Evolutionary conservation across 2,888 invertebrate genomes (phyloP).

Genomic region (Dynastes tityus): DNA sequence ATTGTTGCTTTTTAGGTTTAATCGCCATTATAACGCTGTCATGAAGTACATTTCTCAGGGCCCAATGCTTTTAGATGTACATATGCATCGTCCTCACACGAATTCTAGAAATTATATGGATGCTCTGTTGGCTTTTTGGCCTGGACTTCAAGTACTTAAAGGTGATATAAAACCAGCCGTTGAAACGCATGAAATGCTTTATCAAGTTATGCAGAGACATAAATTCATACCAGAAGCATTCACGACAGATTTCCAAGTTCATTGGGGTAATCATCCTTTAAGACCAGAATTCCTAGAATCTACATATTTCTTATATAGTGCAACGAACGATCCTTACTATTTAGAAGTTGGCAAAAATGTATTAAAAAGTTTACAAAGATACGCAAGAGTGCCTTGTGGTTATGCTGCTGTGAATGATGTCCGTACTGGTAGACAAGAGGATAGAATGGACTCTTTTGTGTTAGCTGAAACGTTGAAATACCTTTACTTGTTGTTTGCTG

Average conservation of each 20-base stretch:
- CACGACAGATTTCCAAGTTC: slow-evolving; percentile 96
- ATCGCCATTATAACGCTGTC: slow-evolving; percentile 94
- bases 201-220: slow-evolving; percentile 97
- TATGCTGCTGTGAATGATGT: slow-evolving; percentile 98
- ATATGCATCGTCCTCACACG: slow-evolving; percentile 90
- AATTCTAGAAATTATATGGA: slow-evolving; percentile 98
- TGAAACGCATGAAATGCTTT: slow-evolving; percentile 99
- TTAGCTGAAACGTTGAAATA: slow-evolving; percentile 99
- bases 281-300: slow-evolving; percentile 98
- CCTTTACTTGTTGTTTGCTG: slow-evolving; percentile 92
- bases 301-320: slow-evolving; percentile 96
- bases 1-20: slow-evolving; percentile 79
- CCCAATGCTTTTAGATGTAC: slow-evolving; percentile 95
- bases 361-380: slow-evolving; percentile 89
- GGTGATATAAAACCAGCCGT: slow-evolving; percentile 98
- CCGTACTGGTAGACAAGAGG: slow-evolving; percentile 84
- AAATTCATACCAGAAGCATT: slow-evolving; percentile 99
- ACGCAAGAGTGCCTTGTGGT: slow-evolving; percentile 95
- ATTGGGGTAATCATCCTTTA: slow-evolving; percentile 98
- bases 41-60: slow-evolving; percentile 98
- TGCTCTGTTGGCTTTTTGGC: slow-evolving; percentile 97
- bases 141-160: slow-evolving; percentile 86
- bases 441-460: slow-evolving; percentile 98
- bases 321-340: slow-evolving; percentile 97
- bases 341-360: slow-evolving; percentile 92